Conservation (phyloP, 2,888 invertebrate genomes). For the Protodeltote pygarga region DNA sequence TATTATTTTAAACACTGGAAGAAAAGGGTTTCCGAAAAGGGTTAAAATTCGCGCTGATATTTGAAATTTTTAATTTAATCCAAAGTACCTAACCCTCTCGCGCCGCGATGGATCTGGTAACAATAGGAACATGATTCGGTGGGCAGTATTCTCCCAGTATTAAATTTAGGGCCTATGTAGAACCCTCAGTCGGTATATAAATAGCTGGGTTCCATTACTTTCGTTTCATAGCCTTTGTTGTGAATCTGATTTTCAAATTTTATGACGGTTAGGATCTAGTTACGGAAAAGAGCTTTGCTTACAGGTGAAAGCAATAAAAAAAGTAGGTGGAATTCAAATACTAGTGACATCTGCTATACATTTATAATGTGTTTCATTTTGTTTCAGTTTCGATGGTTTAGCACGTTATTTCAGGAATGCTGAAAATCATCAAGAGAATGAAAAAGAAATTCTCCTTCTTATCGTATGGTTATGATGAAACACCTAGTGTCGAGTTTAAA, state of each 20-base stretch:
- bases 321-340: too few relatives aligned
- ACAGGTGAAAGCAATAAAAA: too few relatives aligned
- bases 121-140: background rate
- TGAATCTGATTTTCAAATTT: slow-evolving; percentile 1
- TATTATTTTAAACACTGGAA: background rate
- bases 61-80: slow-evolving; percentile 2
- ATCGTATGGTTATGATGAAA: too few relatives aligned
- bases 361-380: too few relatives aligned
- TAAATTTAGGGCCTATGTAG: background rate
- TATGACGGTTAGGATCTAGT: background rate
- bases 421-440: too few relatives aligned
- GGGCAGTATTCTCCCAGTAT: slow-evolving; percentile 1
- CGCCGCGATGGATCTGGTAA: background rate
- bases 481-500: too few relatives aligned
- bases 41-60: too few relatives aligned
- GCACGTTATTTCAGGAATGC: too few relatives aligned
- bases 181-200: background rate
- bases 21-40: slow-evolving; percentile 6
- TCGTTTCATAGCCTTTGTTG: slow-evolving; percentile 1
- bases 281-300: too few relatives aligned
- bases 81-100: background rate
- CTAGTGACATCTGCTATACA: too few relatives aligned
- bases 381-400: too few relatives aligned
- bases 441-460: too few relatives aligned
- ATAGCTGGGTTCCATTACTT: background rate